A percentile compares a stretch with the other conserved stretches of the same genome.
phyloP scores from a whole-genome alignment of 1,140 invertebrate genomes.

The Heliconius hewitsoni region DNA sequence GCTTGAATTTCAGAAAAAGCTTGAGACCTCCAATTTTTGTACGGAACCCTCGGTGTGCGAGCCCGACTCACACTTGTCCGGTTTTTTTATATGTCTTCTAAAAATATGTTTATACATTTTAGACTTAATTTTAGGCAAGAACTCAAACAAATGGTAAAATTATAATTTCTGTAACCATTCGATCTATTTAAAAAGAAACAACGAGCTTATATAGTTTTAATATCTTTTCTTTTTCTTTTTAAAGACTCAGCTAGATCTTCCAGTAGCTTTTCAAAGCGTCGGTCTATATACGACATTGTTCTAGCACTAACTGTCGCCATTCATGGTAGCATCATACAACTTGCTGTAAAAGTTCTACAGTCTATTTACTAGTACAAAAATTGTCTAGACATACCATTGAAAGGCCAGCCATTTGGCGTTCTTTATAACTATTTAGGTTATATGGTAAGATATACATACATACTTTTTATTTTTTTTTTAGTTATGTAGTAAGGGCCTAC shows the following conservation, averaged over 20 bases:
- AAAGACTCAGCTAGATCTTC: neutral
- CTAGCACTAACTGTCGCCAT: slow-evolving; percentile 8
- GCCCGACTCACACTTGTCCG: too few relatives aligned
- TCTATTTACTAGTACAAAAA: neutral
- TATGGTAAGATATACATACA: neutral
- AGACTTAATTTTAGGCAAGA: too few relatives aligned
- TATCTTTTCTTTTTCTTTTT: neutral
- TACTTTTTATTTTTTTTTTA: neutral
- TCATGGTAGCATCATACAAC: neutral
- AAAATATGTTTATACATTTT: too few relatives aligned
- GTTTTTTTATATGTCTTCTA: too few relatives aligned
- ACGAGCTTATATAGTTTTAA: neutral
- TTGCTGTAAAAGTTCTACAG: neutral
- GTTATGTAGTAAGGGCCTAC: too few relatives aligned
- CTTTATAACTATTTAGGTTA: neutral
- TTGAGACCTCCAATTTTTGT: too few relatives aligned
- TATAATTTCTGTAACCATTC: neutral
- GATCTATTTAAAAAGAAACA: neutral
- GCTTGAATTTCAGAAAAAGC: too few relatives aligned
- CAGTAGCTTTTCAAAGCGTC: neutral
- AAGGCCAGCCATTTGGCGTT: neutral
- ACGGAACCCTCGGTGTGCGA: too few relatives aligned
- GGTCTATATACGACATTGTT: neutral
- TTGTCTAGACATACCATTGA: neutral
- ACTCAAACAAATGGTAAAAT: too few relatives aligned